Percentiles rank a stretch among this genome's conserved stretches.
phyloP scores from a whole-genome alignment of 2,888 invertebrate genomes.

The Didymodactylos carnosus region DNA sequence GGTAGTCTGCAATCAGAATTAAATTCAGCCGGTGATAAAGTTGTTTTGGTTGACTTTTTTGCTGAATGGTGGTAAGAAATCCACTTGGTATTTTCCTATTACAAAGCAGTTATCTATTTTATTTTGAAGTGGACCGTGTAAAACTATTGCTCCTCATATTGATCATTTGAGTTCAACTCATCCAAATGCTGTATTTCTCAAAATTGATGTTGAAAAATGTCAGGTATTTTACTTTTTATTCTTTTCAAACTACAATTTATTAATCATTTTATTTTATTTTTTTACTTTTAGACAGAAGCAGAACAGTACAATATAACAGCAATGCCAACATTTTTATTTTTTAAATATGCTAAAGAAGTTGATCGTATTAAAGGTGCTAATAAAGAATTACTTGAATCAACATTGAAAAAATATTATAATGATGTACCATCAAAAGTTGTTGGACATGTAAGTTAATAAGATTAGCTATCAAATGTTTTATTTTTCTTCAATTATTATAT shows the following conservation, averaged over 20 bases:
- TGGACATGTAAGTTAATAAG: no score
- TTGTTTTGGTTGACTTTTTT: slow-evolving; percentile 82
- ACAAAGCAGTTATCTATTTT: no score
- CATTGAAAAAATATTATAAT: no score
- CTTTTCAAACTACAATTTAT: neutral
- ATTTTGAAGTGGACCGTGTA: slow-evolving; percentile 92
- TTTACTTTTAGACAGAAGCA: slow-evolving; percentile 49
- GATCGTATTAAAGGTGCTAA: slow-evolving; percentile 74
- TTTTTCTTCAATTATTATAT: no score
- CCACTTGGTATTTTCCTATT: slow-evolving; percentile 22
- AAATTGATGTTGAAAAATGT: slow-evolving; percentile 67
- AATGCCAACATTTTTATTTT: slow-evolving; percentile 95
- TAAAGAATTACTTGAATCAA: slow-evolving; percentile 42
- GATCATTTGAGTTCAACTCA: slow-evolving; percentile 68
- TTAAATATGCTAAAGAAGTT: slow-evolving; percentile 47
- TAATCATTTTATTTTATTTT: neutral
- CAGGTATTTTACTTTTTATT: slow-evolving; percentile 45
- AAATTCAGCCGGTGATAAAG: slow-evolving; percentile 58
- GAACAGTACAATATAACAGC: slow-evolving; percentile 67
- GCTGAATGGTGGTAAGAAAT: slow-evolving; percentile 53
- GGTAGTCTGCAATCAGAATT: slow-evolving; percentile 38
- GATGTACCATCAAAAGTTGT: no score
- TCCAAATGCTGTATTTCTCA: slow-evolving; percentile 65
- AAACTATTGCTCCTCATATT: slow-evolving; percentile 73
- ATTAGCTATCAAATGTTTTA: no score